phyloP scores from a whole-genome alignment of 2,797 vertebrate genomes.

The Tinamus major region DNA sequence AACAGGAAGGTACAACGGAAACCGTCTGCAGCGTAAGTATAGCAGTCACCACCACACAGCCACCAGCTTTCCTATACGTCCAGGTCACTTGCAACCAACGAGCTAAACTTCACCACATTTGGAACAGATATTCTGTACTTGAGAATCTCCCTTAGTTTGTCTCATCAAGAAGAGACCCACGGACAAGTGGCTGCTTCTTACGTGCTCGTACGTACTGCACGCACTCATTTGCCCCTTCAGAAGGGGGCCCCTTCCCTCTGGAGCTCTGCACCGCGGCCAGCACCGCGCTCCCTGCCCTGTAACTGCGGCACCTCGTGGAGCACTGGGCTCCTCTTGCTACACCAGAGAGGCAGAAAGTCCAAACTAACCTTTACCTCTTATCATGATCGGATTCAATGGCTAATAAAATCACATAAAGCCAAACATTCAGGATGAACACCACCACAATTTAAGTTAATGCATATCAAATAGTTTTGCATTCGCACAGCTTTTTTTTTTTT shows the following conservation, averaged over 20 bases:
- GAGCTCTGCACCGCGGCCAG: conserved; percentile 6
- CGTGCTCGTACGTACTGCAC: not conserved
- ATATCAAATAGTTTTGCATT: not conserved
- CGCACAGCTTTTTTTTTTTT: not conserved
- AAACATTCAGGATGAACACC: not conserved
- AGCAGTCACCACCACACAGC: accelerated
- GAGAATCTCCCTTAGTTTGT: not conserved
- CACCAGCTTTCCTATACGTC: not conserved
- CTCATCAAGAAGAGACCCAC: not conserved
- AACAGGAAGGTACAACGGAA: not conserved
- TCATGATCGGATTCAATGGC: not conserved
- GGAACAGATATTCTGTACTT: not conserved
- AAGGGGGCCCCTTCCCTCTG: conserved; percentile 7
- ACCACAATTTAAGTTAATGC: not conserved
- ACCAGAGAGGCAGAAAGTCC: conserved; percentile 61
- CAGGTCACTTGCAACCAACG: not conserved
- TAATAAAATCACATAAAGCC: conserved; percentile 27
- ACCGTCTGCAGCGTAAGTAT: not conserved
- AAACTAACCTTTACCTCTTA: conserved; percentile 20
- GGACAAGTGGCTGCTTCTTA: conserved; percentile 13
- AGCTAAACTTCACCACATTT: not conserved
- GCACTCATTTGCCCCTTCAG: not conserved
- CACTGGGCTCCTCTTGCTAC: not conserved
- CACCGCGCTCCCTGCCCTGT: conserved; percentile 45
- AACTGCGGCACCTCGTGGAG: not conserved